Evolutionary conservation across 1,140 invertebrate species (phyloP), one percentile per base, ranked within the genome.

Genomic region (Goniozus legneri): DNA sequence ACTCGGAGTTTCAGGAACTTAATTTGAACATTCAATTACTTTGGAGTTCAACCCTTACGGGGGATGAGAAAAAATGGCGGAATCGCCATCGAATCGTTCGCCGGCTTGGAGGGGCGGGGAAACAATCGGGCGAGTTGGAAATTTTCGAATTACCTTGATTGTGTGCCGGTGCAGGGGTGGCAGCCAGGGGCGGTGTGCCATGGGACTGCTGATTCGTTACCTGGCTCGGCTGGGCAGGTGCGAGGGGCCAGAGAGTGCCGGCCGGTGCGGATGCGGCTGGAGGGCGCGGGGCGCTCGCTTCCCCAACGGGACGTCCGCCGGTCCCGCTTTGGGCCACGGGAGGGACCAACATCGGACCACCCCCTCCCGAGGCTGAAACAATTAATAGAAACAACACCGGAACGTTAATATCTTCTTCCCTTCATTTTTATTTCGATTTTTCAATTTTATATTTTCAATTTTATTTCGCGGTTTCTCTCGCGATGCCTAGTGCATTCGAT

Each of bases 261-360:
- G 24, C 24, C 24, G 24, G 4, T 57, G 76, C 60, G 33, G 63
- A 53, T 52, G 60, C 64, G 49, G 69, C 55, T 39, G 66, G 64
- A 34, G 69, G 64, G 51, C 58, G 56, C 63, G 68, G 59, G 42
- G 52, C 52, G 50, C 54, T 64, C 50, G 63, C 54, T 54, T 71
- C 71, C 44, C 65, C 67, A 39, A 67, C 59, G 57, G 66, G 62
- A 60, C 71, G 71, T 53, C 66, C 65, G 54, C 61, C 67, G 32
- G 69, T 56, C 50, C 64, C 62, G 49, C 57, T 52, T 57, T 70
- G 69, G 58, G 62, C 67, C 66, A 73, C 71, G 69, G 71, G 70
- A 73, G 71, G 71, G 69, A 72, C 71, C 71, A 73, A 71, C 71
- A 74, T 74, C 58, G 71, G 68, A 73, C 69, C 70, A 71, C 70